These are phyloP conservation scores for Acleris emargana DNA, from an alignment of 2,888 invertebrate genomes.

Conservation along the genomic window DNA sequence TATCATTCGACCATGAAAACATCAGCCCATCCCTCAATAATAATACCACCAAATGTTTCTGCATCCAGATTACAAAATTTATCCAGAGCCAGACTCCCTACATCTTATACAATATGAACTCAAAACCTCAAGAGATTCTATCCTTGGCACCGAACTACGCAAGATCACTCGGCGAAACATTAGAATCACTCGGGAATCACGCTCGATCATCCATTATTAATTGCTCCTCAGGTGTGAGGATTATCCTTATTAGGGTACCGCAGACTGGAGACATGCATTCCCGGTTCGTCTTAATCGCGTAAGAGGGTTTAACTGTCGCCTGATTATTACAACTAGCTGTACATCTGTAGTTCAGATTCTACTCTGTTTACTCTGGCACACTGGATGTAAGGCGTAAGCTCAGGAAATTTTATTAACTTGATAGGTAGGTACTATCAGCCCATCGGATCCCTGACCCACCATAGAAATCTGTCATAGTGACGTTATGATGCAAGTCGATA, in stretches of 20 bases:
- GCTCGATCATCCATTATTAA: constrained; percentile 70
- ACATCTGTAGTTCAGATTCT: constrained; percentile 18
- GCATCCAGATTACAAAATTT: constrained; percentile 2
- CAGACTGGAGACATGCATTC: constrained; percentile 67
- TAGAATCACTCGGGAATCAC: constrained; percentile 10
- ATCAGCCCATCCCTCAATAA: not conserved
- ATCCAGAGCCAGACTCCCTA: no score
- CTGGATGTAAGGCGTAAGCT: no score
- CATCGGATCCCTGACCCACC: no score
- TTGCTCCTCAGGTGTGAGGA: constrained; percentile 79
- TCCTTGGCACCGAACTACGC: not conserved
- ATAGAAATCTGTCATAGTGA: no score
- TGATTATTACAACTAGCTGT: constrained; percentile 19
- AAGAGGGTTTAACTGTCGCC: constrained; percentile 41
- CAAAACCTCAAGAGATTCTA: no score
- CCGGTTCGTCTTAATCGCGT: constrained; percentile 46
- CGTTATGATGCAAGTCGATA: no score
- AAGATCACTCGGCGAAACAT: constrained; percentile 34
- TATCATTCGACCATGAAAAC: no score
- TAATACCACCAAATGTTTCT: constrained; percentile 16
- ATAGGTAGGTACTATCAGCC: no score
- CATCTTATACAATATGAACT: no score
- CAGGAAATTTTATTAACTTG: no score
- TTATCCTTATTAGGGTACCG: constrained; percentile 78
- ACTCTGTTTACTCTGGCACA: not conserved